A percentile compares a stretch with the other conserved stretches of the same genome.
phyloP scores from a whole-genome alignment of 2,888 invertebrate species.

The Linyphia triangularis region DNA sequence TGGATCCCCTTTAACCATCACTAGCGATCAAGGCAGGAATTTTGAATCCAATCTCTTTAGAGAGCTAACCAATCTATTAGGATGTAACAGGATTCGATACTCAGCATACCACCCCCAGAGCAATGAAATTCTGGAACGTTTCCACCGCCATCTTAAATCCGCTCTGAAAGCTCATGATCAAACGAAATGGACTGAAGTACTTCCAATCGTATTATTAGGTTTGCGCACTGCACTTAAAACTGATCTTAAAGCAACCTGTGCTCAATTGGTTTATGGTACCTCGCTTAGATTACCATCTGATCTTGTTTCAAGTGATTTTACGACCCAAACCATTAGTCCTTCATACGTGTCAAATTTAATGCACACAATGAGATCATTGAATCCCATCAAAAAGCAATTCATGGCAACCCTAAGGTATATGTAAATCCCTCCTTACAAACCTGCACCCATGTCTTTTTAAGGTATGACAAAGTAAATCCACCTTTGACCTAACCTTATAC shows the following conservation, averaged over 20 bases:
- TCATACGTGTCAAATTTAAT: neutral
- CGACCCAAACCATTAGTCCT: neutral
- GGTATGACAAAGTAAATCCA: neutral
- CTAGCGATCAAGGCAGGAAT: constrained; percentile 64
- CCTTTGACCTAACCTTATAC: constrained; percentile 6
- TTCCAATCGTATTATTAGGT: neutral
- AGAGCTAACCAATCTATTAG: constrained; percentile 2
- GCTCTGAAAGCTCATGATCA: neutral
- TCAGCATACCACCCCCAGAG: too few species aligned
- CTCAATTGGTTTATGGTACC: constrained; percentile 18
- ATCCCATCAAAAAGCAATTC: neutral
- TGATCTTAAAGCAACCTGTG: too few species aligned
- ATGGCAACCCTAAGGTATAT: neutral
- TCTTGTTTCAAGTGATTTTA: neutral
- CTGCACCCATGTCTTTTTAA: constrained; percentile 18
- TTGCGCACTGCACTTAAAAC: too few species aligned
- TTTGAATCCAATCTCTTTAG: constrained; percentile 76
- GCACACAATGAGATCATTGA: neutral
- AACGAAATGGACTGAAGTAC: neutral
- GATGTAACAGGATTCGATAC: constrained; percentile 17
- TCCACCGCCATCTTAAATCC: constrained; percentile 5
- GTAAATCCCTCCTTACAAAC: neutral
- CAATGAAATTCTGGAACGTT: constrained; percentile 7
- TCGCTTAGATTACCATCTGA: neutral
- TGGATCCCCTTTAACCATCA: neutral